A percentile compares a stretch with the other conserved stretches of the same genome.
Evolutionary conservation across 1,140 invertebrate genomes (phyloP).

Genomic region (Charaxes varanes): DNA sequence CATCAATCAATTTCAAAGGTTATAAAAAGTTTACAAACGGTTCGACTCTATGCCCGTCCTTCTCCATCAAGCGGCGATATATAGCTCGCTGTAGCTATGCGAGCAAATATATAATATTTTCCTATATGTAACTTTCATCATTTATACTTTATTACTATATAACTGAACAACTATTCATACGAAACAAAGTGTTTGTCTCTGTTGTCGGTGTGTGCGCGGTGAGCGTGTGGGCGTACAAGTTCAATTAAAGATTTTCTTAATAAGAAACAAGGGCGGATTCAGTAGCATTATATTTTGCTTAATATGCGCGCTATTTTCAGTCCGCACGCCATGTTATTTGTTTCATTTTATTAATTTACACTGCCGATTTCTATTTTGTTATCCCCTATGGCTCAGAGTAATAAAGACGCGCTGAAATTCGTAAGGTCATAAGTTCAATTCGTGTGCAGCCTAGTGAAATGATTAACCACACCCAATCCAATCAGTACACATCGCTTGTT

Average conservation of each 20-base stretch:
- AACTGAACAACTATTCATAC: slow-evolving; percentile 60
- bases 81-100: slow-evolving; percentile 59
- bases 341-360: too few species aligned
- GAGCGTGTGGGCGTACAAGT: slow-evolving; percentile 19
- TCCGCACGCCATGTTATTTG: too few species aligned
- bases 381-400: too few species aligned
- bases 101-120: slow-evolving; percentile 71
- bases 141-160: slow-evolving; percentile 73
- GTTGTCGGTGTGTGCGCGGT: slow-evolving; percentile 21
- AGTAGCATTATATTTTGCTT: slow-evolving; percentile 27
- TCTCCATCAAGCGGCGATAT: slow-evolving; percentile 57
- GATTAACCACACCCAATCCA: too few species aligned
- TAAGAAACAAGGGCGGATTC: slow-evolving; percentile 43
- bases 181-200: slow-evolving; percentile 49
- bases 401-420: too few species aligned
- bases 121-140: slow-evolving; percentile 70
- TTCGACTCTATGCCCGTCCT: slow-evolving; percentile 32
- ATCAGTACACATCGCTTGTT: too few species aligned
- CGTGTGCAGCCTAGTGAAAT: too few species aligned
- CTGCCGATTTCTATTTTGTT: too few species aligned
- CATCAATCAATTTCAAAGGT: too few species aligned
- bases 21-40: too few species aligned
- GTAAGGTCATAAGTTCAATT: too few species aligned
- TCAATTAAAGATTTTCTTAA: slow-evolving; percentile 70
- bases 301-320: too few species aligned